Evolutionary conservation across 2,797 vertebrate genomes (phyloP).

Genomic region (Nyctibius grandis): DNA sequence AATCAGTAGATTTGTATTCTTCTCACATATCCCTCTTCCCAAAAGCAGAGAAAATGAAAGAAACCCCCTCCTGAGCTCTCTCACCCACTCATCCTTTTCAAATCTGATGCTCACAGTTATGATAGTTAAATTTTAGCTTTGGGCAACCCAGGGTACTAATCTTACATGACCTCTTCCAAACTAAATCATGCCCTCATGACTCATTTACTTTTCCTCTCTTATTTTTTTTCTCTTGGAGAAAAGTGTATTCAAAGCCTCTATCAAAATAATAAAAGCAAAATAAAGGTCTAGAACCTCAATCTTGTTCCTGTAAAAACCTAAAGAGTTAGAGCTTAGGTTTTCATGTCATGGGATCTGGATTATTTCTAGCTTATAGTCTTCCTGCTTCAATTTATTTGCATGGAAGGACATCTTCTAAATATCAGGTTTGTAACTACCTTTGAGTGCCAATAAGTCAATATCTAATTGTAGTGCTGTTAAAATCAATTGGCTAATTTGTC

Average conservation of each 20-base stretch:
- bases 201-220: background rate
- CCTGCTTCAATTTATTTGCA: background rate
- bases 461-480: background rate
- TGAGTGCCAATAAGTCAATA: background rate
- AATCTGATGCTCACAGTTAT: constrained; percentile 14
- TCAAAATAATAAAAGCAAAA: background rate
- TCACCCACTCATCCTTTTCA: constrained; percentile 41
- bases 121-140: constrained; percentile 41
- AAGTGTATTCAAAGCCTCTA: background rate
- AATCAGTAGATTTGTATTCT: constrained; percentile 52
- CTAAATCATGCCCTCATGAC: constrained; percentile 14
- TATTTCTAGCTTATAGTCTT: background rate
- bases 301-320: background rate
- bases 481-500: background rate
- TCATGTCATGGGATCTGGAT: background rate
- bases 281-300: background rate
- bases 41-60: constrained; percentile 53
- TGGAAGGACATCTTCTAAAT: background rate
- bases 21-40: background rate
- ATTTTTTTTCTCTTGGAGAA: background rate
- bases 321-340: background rate
- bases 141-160: constrained; percentile 9
- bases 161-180: constrained; percentile 9
- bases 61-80: constrained; percentile 12
- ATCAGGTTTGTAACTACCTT: background rate